phyloP scores from a whole-genome alignment of 1,140 invertebrate species.

The Pissodes strobi region DNA sequence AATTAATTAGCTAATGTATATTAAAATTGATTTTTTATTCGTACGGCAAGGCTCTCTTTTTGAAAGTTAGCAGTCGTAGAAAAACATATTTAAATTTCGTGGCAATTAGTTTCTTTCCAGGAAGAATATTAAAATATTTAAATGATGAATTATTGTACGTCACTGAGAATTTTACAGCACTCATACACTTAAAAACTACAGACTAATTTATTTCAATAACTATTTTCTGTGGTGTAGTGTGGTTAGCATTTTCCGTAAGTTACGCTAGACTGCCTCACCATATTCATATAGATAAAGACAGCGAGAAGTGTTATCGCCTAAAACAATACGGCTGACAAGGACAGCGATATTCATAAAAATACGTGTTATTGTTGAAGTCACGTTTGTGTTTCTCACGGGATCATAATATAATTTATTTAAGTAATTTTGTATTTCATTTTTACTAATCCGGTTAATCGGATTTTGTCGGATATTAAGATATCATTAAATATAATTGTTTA shows the following conservation, averaged over 20 bases:
- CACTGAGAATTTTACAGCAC: too few relatives aligned
- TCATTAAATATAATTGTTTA: too few relatives aligned
- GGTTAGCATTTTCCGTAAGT: constrained; percentile 10
- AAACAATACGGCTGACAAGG: background rate
- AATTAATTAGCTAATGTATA: too few relatives aligned
- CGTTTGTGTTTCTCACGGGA: constrained; percentile 25
- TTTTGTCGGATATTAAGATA: background rate
- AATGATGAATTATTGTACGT: too few relatives aligned
- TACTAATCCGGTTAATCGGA: background rate
- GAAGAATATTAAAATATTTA: too few relatives aligned
- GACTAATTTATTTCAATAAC: constrained; percentile 6
- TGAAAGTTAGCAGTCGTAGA: too few relatives aligned
- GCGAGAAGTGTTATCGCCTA: too few relatives aligned
- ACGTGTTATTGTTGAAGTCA: constrained; percentile 14
- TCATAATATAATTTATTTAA: constrained; percentile 14
- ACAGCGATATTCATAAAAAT: constrained; percentile 6
- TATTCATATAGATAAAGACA: constrained; percentile 16
- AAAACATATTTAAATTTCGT: too few relatives aligned
- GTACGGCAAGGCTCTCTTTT: too few relatives aligned
- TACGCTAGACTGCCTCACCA: constrained; percentile 14
- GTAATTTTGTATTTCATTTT: constrained; percentile 9
- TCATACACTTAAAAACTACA: background rate
- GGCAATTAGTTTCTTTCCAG: too few relatives aligned
- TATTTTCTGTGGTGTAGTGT: constrained; percentile 18
- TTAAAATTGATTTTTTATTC: too few relatives aligned